Base-by-base conservation (phyloP, 2,888 invertebrate species). In the Polietes domitor region DNA sequence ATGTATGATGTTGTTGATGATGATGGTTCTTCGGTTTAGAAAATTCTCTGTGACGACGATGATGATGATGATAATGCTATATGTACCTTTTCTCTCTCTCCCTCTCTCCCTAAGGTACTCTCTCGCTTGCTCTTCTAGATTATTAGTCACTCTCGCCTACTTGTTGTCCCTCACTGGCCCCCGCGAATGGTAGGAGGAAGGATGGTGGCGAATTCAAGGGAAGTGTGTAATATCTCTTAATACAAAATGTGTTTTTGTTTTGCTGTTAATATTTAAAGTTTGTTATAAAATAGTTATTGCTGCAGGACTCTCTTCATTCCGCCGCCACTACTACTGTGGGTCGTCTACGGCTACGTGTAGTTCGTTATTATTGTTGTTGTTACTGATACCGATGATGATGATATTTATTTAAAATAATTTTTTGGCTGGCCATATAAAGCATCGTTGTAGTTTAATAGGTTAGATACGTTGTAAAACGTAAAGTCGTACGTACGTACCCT, bases 401-500 rank as follows among this genome's bases (percentile, higher is more conserved):
- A 58, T 74, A 77, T 83, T 80, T 75, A 78, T 81, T 75, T 70
- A 32, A 76, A 80, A 43, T 15, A 74, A 78, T 53, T 76, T 78
- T 68, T 81, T 76, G 55, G 74, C 80, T 47, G 55, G 77, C 50
- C 75, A 78, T 61, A 84, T 75, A 73, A 53, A 55, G 55, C 24
- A 73, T 12, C 55, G 24, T 73, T 55, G 37, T 55, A 80, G 83
- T 80, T 83, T 77, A 80, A 83, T 80, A 77, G 77, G 77, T 83
- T 77, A 83, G 58, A 61, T 80, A 43, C 24, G 41, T 76, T 68
- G 26, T 65, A 68, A 63, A 68, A 73, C 24, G 17, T 32, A 72
- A 53, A 15, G n/a, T 26, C 37, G 70, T 83, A 43, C 15, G 43
- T 68, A 43, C 43, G 37, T 58, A 26, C 58, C 10, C 43, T 83